A percentile compares a stretch with the other conserved stretches of the same genome.
These are phyloP conservation scores for Copidosoma aretas DNA, from an alignment of 2,888 invertebrate species.

Conservation along the genomic window DNA sequence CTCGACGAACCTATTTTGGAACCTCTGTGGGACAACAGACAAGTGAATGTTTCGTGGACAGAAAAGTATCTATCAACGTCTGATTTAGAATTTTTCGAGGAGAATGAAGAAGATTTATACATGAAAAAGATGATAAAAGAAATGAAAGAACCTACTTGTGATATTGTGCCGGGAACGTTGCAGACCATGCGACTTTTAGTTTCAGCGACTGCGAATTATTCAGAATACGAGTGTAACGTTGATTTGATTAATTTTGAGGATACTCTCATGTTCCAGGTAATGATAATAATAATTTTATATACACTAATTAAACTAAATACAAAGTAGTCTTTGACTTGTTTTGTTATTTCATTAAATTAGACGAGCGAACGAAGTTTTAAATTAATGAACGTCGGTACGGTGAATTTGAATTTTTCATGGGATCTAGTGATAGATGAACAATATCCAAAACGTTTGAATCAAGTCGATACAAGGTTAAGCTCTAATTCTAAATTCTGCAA, in stretches of 20 bases:
- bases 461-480: background rate
- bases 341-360: constrained; percentile 36
- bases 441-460: constrained; percentile 46
- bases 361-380: constrained; percentile 44
- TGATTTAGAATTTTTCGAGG: constrained; percentile 4
- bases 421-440: constrained; percentile 50
- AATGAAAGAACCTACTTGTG: constrained; percentile 55
- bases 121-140: constrained; percentile 51
- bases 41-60: constrained; percentile 57
- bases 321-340: background rate
- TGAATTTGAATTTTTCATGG: constrained; percentile 50
- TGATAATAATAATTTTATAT: background rate
- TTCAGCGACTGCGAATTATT: constrained; percentile 65
- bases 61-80: constrained; percentile 30
- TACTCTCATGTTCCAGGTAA: constrained; percentile 67
- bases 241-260: constrained; percentile 64
- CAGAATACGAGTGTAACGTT: constrained; percentile 64
- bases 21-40: constrained; percentile 63
- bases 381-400: constrained; percentile 49
- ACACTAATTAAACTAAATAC: background rate
- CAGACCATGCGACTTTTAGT: constrained; percentile 64
- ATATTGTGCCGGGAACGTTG: constrained; percentile 48
- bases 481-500: background rate
- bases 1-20: constrained; percentile 42
- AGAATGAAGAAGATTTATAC: constrained; percentile 21